A percentile compares a stretch with the other conserved stretches of the same genome.
Conservation (phyloP, 2,113 vertebrate species). For the Nanger granti region DNA sequence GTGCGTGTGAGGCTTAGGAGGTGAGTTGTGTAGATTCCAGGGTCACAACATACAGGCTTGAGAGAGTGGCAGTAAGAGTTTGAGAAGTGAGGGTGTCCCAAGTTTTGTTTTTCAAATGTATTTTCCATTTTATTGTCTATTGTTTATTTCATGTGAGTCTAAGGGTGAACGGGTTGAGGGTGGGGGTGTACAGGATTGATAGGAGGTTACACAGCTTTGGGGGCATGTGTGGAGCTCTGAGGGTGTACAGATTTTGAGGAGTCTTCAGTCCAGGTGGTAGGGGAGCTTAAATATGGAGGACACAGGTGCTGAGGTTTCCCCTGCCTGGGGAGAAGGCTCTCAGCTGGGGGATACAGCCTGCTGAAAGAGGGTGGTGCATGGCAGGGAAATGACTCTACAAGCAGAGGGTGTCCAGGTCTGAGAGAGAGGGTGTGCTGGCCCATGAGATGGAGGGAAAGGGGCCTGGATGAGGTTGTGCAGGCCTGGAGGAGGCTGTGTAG, state of each 20-base stretch:
- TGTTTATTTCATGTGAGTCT: background rate
- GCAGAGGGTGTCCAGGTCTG: background rate
- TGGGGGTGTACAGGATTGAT: background rate
- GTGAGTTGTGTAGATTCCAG: no score
- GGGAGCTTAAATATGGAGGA: background rate
- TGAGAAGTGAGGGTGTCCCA: background rate
- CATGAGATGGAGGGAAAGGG: background rate
- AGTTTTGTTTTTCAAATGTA: background rate
- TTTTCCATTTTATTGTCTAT: background rate
- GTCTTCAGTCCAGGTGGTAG: background rate
- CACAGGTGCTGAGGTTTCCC: background rate
- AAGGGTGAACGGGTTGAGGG: background rate
- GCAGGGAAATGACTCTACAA: background rate
- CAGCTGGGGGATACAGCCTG: accelerated
- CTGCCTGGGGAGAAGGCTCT: background rate
- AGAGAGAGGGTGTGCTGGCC: background rate
- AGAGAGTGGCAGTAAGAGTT: background rate
- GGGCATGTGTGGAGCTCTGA: background rate
- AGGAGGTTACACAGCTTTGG: background rate
- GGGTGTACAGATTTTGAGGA: background rate
- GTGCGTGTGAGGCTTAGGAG: background rate
- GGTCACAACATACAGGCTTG: background rate
- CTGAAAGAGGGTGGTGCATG: accelerated
- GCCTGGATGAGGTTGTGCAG: background rate
- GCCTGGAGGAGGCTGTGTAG: background rate